phyloP scores from a whole-genome alignment of 2,888 invertebrate genomes.

The Drosophila buzzatii region DNA sequence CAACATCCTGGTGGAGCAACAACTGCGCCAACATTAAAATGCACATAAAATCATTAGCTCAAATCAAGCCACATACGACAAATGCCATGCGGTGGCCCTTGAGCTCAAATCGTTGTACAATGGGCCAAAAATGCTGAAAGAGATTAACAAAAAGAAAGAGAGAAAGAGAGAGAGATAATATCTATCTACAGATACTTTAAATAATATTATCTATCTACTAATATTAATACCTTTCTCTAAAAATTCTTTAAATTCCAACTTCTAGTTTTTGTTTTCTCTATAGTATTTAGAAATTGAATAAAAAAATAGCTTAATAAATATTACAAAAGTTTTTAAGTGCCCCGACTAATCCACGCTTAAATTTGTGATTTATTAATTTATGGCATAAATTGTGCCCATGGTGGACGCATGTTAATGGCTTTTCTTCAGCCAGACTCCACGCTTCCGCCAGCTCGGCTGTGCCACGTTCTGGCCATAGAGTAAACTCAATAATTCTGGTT shows the following conservation, averaged over 20 bases:
- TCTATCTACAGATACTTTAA: too few relatives aligned
- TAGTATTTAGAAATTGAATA: not conserved
- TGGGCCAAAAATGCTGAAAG: not conserved
- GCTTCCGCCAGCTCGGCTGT: not conserved
- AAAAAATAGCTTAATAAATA: conserved; percentile 2
- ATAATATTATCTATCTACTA: too few relatives aligned
- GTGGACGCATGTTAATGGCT: conserved; percentile 24
- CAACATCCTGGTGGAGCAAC: conserved; percentile 12
- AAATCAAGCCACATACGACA: conserved; percentile 37
- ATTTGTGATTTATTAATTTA: conserved; percentile 7
- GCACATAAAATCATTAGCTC: conserved; percentile 70
- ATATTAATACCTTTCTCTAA: too few relatives aligned
- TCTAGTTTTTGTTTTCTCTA: too few relatives aligned
- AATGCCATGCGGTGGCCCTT: conserved; percentile 2
- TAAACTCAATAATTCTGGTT: conserved; percentile 69
- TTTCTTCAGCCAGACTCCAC: conserved; percentile 1
- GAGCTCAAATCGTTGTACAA: conserved; percentile 2
- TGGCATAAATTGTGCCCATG: conserved; percentile 23
- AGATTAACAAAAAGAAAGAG: not conserved
- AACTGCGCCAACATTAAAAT: conserved; percentile 62
- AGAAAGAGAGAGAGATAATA: not conserved
- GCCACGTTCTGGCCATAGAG: conserved; percentile 42
- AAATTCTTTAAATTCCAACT: too few relatives aligned
- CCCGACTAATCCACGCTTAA: conserved; percentile 2
- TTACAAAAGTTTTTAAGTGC: conserved; percentile 8